Conservation (phyloP, 2,797 vertebrate species). For the Cryptoblepharus egeriae region DNA sequence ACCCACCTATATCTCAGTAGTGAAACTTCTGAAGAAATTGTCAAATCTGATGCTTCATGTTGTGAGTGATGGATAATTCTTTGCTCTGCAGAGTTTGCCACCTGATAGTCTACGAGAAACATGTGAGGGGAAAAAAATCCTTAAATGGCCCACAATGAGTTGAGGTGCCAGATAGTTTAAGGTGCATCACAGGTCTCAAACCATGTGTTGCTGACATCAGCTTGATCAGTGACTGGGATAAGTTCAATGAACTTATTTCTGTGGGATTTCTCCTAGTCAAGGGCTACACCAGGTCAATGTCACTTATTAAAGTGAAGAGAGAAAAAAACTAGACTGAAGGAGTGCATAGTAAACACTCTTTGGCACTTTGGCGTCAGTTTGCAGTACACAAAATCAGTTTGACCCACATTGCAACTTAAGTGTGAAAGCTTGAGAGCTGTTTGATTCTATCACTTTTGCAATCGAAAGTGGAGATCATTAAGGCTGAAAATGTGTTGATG, state of each 20-base stretch:
- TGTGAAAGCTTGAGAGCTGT: slow-evolving; percentile 44
- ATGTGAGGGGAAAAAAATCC: slow-evolving; percentile 10
- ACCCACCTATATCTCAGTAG: background rate
- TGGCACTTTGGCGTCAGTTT: slow-evolving; percentile 24
- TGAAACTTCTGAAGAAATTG: background rate
- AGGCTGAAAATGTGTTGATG: slow-evolving; percentile 71
- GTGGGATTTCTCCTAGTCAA: background rate
- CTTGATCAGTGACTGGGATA: background rate
- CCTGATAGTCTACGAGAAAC: slow-evolving; percentile 5
- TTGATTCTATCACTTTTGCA: slow-evolving; percentile 56
- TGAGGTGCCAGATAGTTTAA: background rate
- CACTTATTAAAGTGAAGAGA: slow-evolving; percentile 9
- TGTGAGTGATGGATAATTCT: slow-evolving; percentile 23
- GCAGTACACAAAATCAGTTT: slow-evolving; percentile 28
- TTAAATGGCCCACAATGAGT: slow-evolving; percentile 18
- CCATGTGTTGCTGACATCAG: background rate
- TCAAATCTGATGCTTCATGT: slow-evolving; percentile 7
- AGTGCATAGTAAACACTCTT: background rate
- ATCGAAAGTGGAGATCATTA: slow-evolving; percentile 73
- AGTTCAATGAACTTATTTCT: background rate
- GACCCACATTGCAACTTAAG: slow-evolving; percentile 35
- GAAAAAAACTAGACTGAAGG: background rate
- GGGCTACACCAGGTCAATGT: background rate
- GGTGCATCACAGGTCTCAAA: background rate
- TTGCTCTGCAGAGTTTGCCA: background rate